Evolutionary conservation across 2,113 vertebrate genomes (phyloP), one percentile per base, ranked within the genome.

Genomic region (Miniopterus natalensis): DNA sequence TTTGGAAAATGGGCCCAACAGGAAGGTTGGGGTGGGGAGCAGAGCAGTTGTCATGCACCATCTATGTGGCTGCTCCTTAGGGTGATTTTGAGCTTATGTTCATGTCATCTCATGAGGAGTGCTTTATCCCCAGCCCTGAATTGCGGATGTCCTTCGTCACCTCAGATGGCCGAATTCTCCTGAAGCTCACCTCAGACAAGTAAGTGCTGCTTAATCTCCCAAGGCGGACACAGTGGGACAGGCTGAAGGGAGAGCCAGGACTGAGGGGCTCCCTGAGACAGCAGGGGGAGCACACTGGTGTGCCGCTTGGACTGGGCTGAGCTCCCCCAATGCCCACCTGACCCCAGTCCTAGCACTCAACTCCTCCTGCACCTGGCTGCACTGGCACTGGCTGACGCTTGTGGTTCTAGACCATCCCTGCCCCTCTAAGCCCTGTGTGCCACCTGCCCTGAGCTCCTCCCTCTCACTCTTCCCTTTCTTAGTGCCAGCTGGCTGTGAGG

Each of bases 111-210:
- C 23, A 96, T 12, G 0, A 36, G 2, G 21, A n/a, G 0, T 95
- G 36, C 12, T 98, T 98, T 45, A 96, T 90, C 96, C 97, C 71
- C 98, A 99, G 99, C 96, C 99, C 99, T 8, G 99, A 99, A 98
- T 73, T 99, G 95, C 97, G 99, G 57, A 99, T 99, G 98, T 99
- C 99, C 47, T 99, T 99, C 97, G 99, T 99, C 0, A 98, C 99
- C 70, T 99, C 99, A 6, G 96, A 93, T 45, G 99, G 99, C 66
- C 98, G 95, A 5, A 98, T 98, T 1, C 68, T 99, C 97, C 98
- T 99, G 99, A 98, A 98, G 10, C 97, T 99, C 94, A 99, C 99
- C 0, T 98, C 99, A 97, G 98, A 99, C 97, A 99, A 98, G 99
- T 98, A 98, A 96, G 95, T 97, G 53, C 2, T 78, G 8, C 31